These are phyloP conservation scores for Chlorodrepanis virens DNA, from an alignment of 2,113 vertebrate genomes.

Conservation along the genomic window DNA sequence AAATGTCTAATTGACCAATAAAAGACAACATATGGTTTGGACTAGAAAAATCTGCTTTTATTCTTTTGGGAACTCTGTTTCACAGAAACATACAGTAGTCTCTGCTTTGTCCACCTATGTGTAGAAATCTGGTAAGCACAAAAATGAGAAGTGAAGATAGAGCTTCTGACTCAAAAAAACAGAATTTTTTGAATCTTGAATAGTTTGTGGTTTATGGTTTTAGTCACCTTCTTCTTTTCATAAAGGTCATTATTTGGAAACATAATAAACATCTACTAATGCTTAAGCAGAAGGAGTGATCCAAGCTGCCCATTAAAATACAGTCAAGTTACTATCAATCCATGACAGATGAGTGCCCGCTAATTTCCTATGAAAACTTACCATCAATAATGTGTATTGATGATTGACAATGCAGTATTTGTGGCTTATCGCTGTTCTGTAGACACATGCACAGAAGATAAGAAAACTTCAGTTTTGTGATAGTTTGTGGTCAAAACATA, in stretches of 20 bases:
- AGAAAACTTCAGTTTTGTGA: neutral
- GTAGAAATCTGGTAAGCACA: neutral
- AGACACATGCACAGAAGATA: neutral
- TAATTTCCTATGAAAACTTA: neutral
- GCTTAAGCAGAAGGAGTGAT: constrained; percentile 30
- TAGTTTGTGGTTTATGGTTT: constrained; percentile 14
- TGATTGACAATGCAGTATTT: neutral
- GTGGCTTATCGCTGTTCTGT: neutral
- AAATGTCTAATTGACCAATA: neutral
- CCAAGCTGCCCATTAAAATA: neutral
- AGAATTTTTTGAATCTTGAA: neutral
- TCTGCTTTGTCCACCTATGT: neutral
- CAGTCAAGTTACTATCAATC: neutral
- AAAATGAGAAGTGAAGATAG: neutral
- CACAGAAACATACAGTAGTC: neutral
- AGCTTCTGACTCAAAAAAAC: neutral
- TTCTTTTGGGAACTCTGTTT: neutral
- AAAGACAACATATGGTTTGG: neutral
- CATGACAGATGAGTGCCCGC: neutral
- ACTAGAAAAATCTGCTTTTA: neutral
- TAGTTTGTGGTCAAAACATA: neutral
- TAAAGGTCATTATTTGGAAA: neutral
- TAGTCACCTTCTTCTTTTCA: neutral
- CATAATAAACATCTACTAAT: constrained; percentile 8
- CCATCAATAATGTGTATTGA: neutral